phyloP scores from a whole-genome alignment of 2,888 invertebrate species.

The Netelia inedita region DNA sequence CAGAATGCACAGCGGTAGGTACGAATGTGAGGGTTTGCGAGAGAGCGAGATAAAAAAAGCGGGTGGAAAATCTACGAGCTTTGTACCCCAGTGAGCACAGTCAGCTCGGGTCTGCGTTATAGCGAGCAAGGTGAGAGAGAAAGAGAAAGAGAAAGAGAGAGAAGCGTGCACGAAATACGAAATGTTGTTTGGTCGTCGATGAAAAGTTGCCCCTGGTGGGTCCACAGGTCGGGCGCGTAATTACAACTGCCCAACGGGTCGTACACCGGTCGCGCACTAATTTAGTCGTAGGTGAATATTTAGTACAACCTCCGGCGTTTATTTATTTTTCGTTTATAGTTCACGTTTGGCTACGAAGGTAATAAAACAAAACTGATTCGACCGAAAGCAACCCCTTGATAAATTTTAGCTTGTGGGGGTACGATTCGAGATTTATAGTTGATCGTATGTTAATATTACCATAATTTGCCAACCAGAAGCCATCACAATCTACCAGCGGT shows the following conservation, averaged over 20 bases:
- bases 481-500: no score
- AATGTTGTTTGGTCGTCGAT: slow-evolving; percentile 54
- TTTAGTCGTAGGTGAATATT: slow-evolving; percentile 24
- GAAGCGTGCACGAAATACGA: slow-evolving; percentile 44
- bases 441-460: no score
- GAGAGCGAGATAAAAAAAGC: neutral
- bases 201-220: slow-evolving; percentile 51
- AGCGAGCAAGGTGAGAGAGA: neutral
- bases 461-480: no score
- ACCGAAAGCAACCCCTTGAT: neutral
- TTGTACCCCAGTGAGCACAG: slow-evolving; percentile 8
- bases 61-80: slow-evolving; percentile 19
- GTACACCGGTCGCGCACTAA: slow-evolving; percentile 10
- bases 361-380: neutral
- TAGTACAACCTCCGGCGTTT: neutral
- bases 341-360: neutral
- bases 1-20: neutral
- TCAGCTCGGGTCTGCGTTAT: neutral
- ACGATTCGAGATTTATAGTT: no score
- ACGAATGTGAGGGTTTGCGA: slow-evolving; percentile 11
- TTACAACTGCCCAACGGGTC: slow-evolving; percentile 45
- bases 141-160: neutral
- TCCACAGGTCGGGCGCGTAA: slow-evolving; percentile 39
- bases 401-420: neutral
- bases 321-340: slow-evolving; percentile 1